Evolutionary conservation across 2,888 invertebrate species (phyloP).

Genomic region (Craniophora ligustri): DNA sequence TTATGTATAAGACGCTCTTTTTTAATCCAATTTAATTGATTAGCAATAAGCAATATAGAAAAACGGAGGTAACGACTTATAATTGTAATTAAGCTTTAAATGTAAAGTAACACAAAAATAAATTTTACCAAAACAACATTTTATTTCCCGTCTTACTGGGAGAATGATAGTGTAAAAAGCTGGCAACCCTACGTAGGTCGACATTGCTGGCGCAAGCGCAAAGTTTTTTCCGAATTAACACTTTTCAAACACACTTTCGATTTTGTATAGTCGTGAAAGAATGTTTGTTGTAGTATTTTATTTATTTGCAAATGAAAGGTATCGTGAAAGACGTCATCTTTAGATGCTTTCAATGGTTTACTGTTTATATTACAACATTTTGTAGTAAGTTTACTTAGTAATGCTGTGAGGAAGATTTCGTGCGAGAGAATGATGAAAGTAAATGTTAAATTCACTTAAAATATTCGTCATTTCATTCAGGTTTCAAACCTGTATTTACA

Average conservation of each 20-base stretch:
- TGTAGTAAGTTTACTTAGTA: slow-evolving; percentile 3
- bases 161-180: background rate
- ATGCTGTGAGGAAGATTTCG: background rate
- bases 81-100: no score
- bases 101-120: background rate
- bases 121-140: background rate
- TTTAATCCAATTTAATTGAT: no score
- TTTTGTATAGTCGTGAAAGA: slow-evolving; percentile 65
- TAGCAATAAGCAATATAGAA: no score
- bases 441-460: slow-evolving; percentile 4
- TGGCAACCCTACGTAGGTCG: slow-evolving; percentile 45
- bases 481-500: slow-evolving; percentile 29
- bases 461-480: slow-evolving; percentile 10
- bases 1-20: no score
- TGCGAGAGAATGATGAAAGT: slow-evolving; percentile 10
- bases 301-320: slow-evolving; percentile 38
- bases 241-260: slow-evolving; percentile 74
- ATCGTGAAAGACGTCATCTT: slow-evolving; percentile 31
- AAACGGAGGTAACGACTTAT: no score
- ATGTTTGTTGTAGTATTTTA: slow-evolving; percentile 55
- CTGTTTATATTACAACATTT: slow-evolving; percentile 24
- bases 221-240: slow-evolving; percentile 70
- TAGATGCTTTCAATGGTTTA: slow-evolving; percentile 17
- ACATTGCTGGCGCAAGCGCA: slow-evolving; percentile 37
- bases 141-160: slow-evolving; percentile 1